Evolutionary conservation across 2,888 invertebrate species (phyloP).

Genomic region (Anorthoa munda): DNA sequence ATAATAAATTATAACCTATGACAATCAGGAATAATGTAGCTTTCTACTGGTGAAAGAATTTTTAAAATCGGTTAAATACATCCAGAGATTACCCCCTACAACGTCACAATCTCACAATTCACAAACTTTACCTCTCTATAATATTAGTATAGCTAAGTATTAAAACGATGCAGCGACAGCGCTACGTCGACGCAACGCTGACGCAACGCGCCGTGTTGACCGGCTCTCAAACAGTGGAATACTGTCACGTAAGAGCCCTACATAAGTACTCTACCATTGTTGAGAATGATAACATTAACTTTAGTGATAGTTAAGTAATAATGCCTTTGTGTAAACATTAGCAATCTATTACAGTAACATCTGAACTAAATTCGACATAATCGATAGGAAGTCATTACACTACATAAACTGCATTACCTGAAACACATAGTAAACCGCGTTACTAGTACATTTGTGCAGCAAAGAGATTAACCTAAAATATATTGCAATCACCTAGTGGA

Average conservation of each 20-base stretch:
- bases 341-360: neutral
- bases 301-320: neutral
- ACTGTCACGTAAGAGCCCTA: neutral
- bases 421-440: slow-evolving; percentile 20
- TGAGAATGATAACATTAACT: slow-evolving; percentile 8
- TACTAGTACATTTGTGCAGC: neutral
- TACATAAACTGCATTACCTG: slow-evolving; percentile 1
- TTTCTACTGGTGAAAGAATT: too few relatives aligned
- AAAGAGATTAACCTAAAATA: slow-evolving; percentile 44
- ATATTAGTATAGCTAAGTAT: too few relatives aligned
- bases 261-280: neutral
- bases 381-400: slow-evolving; percentile 52
- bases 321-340: slow-evolving; percentile 9
- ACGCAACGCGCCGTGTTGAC: too few relatives aligned
- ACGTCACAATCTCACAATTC: too few relatives aligned
- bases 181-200: too few relatives aligned
- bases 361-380: slow-evolving; percentile 16
- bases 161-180: too few relatives aligned
- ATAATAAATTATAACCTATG: too few relatives aligned
- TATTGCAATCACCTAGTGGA: slow-evolving; percentile 36
- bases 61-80: too few relatives aligned
- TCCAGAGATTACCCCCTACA: too few relatives aligned
- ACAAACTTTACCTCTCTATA: too few relatives aligned
- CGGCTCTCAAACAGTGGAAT: too few relatives aligned
- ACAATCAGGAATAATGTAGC: too few relatives aligned